A percentile compares a stretch with the other conserved stretches of the same genome.
These are phyloP conservation scores for Rana temporaria DNA, from an alignment of 2,113 vertebrate genomes.

Conservation along the genomic window DNA sequence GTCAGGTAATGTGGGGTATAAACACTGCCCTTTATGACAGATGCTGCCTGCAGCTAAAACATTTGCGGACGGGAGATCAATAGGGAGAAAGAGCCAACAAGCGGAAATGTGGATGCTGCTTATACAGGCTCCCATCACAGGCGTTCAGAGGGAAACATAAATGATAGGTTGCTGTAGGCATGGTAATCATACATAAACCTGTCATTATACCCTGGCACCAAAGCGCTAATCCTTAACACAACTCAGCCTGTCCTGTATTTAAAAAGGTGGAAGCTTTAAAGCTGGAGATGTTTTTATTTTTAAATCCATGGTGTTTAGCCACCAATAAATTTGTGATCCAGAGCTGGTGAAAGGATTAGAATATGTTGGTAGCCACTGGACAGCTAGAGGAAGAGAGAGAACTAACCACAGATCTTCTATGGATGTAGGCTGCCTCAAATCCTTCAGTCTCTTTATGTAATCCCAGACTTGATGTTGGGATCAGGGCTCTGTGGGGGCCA, in stretches of 20 bases:
- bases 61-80: slow-evolving; percentile 49
- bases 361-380: background rate
- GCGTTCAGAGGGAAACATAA: slow-evolving; percentile 55
- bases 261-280: slow-evolving; percentile 57
- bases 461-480: too few relatives aligned
- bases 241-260: slow-evolving; percentile 51
- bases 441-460: too few relatives aligned
- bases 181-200: slow-evolving; percentile 55
- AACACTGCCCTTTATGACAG: slow-evolving; percentile 60
- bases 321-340: slow-evolving; percentile 30
- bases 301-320: slow-evolving; percentile 16
- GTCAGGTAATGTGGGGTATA: slow-evolving; percentile 56
- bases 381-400: background rate
- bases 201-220: slow-evolving; percentile 52
- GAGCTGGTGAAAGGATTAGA: background rate
- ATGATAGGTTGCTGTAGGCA: slow-evolving; percentile 53
- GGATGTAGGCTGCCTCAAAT: too few relatives aligned
- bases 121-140: slow-evolving; percentile 49
- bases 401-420: too few relatives aligned
- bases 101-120: slow-evolving; percentile 40
- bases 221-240: slow-evolving; percentile 59
- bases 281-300: slow-evolving; percentile 26
- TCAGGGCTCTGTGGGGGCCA: too few relatives aligned
- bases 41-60: slow-evolving; percentile 60
- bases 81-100: slow-evolving; percentile 46